Base-by-base conservation (phyloP, 2,888 invertebrate species). In the Ptychoptera albimana region DNA sequence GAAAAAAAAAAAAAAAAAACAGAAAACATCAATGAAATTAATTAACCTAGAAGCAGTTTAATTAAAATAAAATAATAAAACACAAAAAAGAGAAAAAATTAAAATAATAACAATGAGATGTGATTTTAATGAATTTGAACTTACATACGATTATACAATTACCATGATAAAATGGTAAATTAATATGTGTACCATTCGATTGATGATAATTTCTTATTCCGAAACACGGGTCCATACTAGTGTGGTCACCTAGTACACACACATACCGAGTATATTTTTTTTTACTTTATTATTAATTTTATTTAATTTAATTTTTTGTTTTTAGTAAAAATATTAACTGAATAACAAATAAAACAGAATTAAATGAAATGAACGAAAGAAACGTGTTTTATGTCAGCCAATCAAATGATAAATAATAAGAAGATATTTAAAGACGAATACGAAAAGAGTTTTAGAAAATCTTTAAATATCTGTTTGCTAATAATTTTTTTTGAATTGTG, bases 81-180 rank as follows among this genome's bases (percentile, higher is more conserved):
- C n/a, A n/a, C n/a, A n/a, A n/a, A n/a, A n/a, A n/a, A n/a, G n/a
- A n/a, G n/a, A n/a, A n/a, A n/a, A n/a, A n/a, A n/a, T n/a, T n/a
- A n/a, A 41, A 42, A 37, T n/a, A 11, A 35, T 30, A 31, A 42
- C n/a, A 39, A 35, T 39, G 36, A 42, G 29, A 35, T 12, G 13
- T 34, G 34, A 34, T 14, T 23, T 23, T 23, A 23, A 7, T 42
- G 12, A 36, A 35, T 31, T 23, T 32, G 46, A 64, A 82, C 83
- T 83, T 82, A 83, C 83, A 75, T 67, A 77, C 77, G 61, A 79
- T 74, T 67, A 78, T 74, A 69, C 77, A 75, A 70, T 79, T 78
- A 68, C 82, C 83, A 71, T 80, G 81, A 77, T 79, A 83, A 77
- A 79, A 83, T 61, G 83, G 82, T 66, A 82, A 77, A 70, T 82